These are phyloP conservation scores for Agrypnia vestita DNA, from an alignment of 1,140 invertebrate species.

Conservation along the genomic window DNA sequence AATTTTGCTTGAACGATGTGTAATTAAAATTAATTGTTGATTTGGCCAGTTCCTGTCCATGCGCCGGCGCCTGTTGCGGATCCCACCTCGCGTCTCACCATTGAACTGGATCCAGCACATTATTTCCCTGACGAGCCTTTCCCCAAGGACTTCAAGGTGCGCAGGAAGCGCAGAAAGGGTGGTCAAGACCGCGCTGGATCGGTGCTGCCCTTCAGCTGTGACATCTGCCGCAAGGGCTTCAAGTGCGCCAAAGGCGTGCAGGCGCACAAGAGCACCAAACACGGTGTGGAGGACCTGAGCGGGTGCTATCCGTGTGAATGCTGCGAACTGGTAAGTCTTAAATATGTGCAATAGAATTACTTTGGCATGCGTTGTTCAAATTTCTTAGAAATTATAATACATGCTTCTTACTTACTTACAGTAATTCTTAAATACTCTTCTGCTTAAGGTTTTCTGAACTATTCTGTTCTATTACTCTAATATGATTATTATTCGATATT, in stretches of 20 bases:
- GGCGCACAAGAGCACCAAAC: slow-evolving; percentile 48
- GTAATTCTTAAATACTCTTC: too few relatives aligned
- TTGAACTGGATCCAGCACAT: slow-evolving; percentile 42
- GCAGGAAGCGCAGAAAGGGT: slow-evolving; percentile 15
- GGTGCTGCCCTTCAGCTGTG: slow-evolving; percentile 31
- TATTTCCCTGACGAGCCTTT: slow-evolving; percentile 46
- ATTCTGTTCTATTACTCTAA: too few relatives aligned
- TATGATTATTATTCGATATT: too few relatives aligned
- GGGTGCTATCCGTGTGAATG: slow-evolving; percentile 46
- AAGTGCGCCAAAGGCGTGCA: slow-evolving; percentile 44
- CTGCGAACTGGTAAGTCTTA: slow-evolving; percentile 27
- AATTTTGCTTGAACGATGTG: too few relatives aligned
- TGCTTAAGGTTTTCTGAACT: too few relatives aligned
- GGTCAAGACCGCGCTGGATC: neutral
- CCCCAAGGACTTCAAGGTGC: slow-evolving; percentile 30
- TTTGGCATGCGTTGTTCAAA: too few relatives aligned
- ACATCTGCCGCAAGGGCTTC: slow-evolving; percentile 50
- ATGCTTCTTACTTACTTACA: too few relatives aligned
- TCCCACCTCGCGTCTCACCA: neutral
- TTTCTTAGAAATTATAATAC: too few relatives aligned
- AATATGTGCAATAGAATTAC: too few relatives aligned
- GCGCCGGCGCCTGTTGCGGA: neutral
- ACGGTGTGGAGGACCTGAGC: slow-evolving; percentile 45
- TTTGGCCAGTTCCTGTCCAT: neutral
- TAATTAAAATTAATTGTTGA: neutral